Percentiles rank a stretch among this genome's conserved stretches.
Conservation (phyloP, 2,888 invertebrate species). For the Hirtodrosophila cameraria region DNA sequence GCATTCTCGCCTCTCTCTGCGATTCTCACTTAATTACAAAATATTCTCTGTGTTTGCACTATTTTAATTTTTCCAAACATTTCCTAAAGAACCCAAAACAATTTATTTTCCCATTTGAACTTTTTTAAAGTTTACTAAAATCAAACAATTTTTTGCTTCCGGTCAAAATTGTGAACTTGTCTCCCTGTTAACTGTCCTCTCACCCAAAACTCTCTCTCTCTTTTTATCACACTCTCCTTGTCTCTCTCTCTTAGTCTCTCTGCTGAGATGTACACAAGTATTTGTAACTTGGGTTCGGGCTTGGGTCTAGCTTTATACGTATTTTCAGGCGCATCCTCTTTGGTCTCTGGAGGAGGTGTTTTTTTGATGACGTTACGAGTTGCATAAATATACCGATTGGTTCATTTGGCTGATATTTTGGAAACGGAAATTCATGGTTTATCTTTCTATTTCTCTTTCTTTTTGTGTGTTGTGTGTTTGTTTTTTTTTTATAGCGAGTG, state of each 20-base stretch:
- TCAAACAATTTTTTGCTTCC: neutral
- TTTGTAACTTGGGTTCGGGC: slow-evolving; percentile 66
- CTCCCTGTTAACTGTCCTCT: slow-evolving; percentile 1
- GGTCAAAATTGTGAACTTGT: slow-evolving; percentile 12
- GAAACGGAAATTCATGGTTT: slow-evolving; percentile 11
- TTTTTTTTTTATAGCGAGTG: slow-evolving; percentile 23
- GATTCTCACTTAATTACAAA: slow-evolving; percentile 6
- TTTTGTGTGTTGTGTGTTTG: slow-evolving; percentile 2
- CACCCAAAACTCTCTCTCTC: slow-evolving; percentile 5
- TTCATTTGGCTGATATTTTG: slow-evolving; percentile 15
- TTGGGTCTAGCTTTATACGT: slow-evolving; percentile 73
- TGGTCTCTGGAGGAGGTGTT: slow-evolving; percentile 34
- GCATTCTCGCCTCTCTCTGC: slow-evolving; percentile 9
- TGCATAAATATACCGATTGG: slow-evolving; percentile 14
- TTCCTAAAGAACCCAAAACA: no score
- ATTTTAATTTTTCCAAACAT: neutral
- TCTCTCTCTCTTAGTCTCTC: neutral
- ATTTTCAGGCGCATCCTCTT: slow-evolving; percentile 70
- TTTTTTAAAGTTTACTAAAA: no score
- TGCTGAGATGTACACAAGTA: slow-evolving; percentile 27
- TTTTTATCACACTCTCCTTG: neutral
- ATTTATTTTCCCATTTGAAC: no score
- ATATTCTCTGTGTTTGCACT: neutral
- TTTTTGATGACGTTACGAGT: slow-evolving; percentile 47
- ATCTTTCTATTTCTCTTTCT: slow-evolving; percentile 1